Conservation (phyloP, 1,140 invertebrate genomes). For the Pissodes strobi region DNA sequence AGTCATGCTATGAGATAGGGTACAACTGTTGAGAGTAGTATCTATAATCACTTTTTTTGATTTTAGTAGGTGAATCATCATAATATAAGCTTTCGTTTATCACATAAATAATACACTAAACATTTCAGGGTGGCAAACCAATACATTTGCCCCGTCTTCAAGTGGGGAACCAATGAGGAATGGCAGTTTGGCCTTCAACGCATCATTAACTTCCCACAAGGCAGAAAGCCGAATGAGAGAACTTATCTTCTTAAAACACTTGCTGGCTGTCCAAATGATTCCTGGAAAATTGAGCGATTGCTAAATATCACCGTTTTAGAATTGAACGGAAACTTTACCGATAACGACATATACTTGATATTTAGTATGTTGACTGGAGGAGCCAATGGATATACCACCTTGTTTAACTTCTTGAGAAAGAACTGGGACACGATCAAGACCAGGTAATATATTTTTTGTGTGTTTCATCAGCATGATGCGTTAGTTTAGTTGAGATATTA, state of each 20-base stretch:
- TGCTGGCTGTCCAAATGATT: slow-evolving; percentile 72
- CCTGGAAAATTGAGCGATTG: slow-evolving; percentile 68
- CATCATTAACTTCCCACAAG: slow-evolving; percentile 71
- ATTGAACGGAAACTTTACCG: slow-evolving; percentile 70
- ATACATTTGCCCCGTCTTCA: slow-evolving; percentile 76
- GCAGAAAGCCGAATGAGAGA: slow-evolving; percentile 69
- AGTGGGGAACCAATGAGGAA: slow-evolving; percentile 74
- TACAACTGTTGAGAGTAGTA: too few relatives aligned
- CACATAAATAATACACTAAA: slow-evolving; percentile 12
- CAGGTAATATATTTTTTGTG: too few relatives aligned
- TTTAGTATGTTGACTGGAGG: slow-evolving; percentile 71
- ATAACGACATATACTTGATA: slow-evolving; percentile 72
- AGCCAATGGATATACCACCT: slow-evolving; percentile 67
- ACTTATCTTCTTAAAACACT: slow-evolving; percentile 75
- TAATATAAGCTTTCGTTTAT: not conserved
- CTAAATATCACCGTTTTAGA: slow-evolving; percentile 70
- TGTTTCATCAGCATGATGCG: too few relatives aligned
- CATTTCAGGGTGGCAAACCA: slow-evolving; percentile 71
- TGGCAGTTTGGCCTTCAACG: slow-evolving; percentile 78
- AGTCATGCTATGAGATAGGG: too few relatives aligned
- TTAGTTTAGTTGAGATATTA: too few relatives aligned
- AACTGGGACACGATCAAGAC: slow-evolving; percentile 69
- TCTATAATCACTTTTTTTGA: not conserved
- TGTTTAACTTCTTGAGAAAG: slow-evolving; percentile 69
- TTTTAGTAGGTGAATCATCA: too few relatives aligned